Percentiles rank a stretch among this genome's conserved stretches.
phyloP scores from a whole-genome alignment of 2,888 invertebrate species.

The Lissocephala sabroskyi region DNA sequence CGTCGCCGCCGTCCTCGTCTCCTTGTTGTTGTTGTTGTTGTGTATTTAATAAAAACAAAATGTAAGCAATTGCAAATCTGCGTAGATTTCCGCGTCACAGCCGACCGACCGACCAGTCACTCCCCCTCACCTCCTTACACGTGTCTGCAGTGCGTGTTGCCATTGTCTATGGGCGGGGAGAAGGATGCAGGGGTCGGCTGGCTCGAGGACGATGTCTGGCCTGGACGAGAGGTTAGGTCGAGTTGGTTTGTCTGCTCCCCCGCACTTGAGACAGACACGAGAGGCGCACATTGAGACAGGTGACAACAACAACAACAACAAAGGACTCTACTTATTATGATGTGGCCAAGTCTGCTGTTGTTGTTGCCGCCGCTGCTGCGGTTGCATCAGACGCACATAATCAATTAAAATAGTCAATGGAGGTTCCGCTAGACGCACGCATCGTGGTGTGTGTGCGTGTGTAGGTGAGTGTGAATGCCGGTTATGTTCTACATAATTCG shows the following conservation, averaged over 20 bases:
- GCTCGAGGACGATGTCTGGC: slow-evolving; percentile 15
- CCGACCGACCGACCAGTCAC: not conserved
- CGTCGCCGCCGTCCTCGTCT: slow-evolving; percentile 16
- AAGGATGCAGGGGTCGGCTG: no score
- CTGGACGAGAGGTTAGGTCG: no score
- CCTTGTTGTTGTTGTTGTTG: slow-evolving; percentile 10
- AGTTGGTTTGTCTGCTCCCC: slow-evolving; percentile 7
- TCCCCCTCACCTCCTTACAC: not conserved
- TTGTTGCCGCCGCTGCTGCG: slow-evolving; percentile 19
- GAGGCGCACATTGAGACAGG: slow-evolving; percentile 60
- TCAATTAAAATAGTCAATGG: slow-evolving; percentile 41
- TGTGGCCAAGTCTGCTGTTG: slow-evolving; percentile 7
- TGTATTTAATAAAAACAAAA: slow-evolving; percentile 23
- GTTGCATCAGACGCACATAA: slow-evolving; percentile 43
- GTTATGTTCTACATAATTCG: no score
- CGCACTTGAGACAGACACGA: slow-evolving; percentile 55
- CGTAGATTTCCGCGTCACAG: slow-evolving; percentile 54
- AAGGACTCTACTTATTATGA: slow-evolving; percentile 24
- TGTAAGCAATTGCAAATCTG: slow-evolving; percentile 56
- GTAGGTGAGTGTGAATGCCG: no score
- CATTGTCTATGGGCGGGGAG: slow-evolving; percentile 15
- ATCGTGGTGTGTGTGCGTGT: no score
- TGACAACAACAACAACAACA: slow-evolving; percentile 30
- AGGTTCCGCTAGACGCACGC: no score
- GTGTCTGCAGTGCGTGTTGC: slow-evolving; percentile 28